These are phyloP conservation scores for Dipodomys spectabilis DNA, from an alignment of 2,113 vertebrate species.

Conservation along the genomic window DNA sequence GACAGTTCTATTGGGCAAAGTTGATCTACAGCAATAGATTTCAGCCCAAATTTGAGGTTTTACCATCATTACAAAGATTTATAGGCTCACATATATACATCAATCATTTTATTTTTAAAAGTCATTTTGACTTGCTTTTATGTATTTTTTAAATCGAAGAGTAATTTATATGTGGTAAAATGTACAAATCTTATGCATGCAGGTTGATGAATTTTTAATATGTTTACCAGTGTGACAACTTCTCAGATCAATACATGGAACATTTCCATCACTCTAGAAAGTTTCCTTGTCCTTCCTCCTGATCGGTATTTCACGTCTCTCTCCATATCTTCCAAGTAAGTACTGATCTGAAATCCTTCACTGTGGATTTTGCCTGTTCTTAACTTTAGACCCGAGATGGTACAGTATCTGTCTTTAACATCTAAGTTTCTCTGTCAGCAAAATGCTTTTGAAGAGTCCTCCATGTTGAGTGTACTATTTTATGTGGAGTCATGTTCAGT, in stretches of 20 bases:
- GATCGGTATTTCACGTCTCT: neutral
- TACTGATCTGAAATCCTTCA: neutral
- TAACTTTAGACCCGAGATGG: neutral
- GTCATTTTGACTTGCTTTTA: slow-evolving; percentile 45
- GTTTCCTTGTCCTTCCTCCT: neutral
- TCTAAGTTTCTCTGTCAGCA: neutral
- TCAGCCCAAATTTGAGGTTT: neutral
- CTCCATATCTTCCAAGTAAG: neutral
- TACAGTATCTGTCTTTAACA: neutral
- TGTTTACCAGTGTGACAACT: neutral
- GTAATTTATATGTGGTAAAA: slow-evolving; percentile 39
- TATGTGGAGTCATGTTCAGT: neutral
- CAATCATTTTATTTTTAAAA: slow-evolving; percentile 54
- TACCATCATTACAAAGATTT: slow-evolving; percentile 29
- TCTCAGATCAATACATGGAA: slow-evolving; percentile 1
- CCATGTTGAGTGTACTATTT: neutral
- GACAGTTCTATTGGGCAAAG: slow-evolving; percentile 4
- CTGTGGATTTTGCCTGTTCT: neutral
- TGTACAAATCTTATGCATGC: slow-evolving; percentile 38
- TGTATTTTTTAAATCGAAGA: slow-evolving; percentile 37
- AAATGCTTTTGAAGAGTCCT: neutral
- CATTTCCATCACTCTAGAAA: neutral
- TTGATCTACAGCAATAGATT: slow-evolving; percentile 12
- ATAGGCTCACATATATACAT: neutral
- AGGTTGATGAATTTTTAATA: slow-evolving; percentile 53